Conservation (phyloP, 2,888 invertebrate species). For the Eutolmus rufibarbis region DNA sequence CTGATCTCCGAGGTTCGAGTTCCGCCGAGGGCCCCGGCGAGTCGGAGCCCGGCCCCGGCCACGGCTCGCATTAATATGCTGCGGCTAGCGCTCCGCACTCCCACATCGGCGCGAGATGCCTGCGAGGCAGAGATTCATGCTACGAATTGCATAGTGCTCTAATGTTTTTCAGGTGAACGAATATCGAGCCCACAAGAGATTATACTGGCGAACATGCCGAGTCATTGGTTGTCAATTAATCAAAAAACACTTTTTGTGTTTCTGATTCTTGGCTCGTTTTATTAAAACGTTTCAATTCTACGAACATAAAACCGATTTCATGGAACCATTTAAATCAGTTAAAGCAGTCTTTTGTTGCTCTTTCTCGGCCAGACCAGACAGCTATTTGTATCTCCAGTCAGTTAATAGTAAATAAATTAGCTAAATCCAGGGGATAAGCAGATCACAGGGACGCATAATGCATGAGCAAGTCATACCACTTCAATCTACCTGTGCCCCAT, state of each 20-base stretch:
- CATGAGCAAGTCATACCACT: conserved; percentile 2
- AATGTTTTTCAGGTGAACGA: conserved; percentile 35
- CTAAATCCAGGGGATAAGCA: conserved; percentile 41
- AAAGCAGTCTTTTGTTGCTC: conserved; percentile 43
- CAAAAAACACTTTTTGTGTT: conserved; percentile 51
- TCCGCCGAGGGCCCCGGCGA: not conserved
- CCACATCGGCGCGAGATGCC: conserved; percentile 11
- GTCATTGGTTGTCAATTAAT: conserved; percentile 48
- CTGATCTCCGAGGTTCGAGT: not conserved
- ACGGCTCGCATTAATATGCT: not conserved
- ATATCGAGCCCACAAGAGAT: conserved; percentile 34
- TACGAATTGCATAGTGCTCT: conserved; percentile 1
- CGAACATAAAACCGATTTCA: conserved; percentile 45
- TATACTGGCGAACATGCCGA: conserved; percentile 42
- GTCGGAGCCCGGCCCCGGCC: not conserved
- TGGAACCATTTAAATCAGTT: conserved; percentile 45
- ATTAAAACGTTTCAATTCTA: conserved; percentile 47
- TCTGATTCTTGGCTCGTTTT: conserved; percentile 63
- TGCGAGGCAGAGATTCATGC: conserved; percentile 21
- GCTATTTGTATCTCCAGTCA: conserved; percentile 39
- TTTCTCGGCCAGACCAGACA: not conserved
- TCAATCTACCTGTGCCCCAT: not conserved
- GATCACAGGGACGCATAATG: not conserved
- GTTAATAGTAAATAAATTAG: conserved; percentile 48
- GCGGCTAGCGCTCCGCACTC: not conserved